Evolutionary conservation across 2,888 invertebrate species (phyloP).

Genomic region (Graphium colonna): DNA sequence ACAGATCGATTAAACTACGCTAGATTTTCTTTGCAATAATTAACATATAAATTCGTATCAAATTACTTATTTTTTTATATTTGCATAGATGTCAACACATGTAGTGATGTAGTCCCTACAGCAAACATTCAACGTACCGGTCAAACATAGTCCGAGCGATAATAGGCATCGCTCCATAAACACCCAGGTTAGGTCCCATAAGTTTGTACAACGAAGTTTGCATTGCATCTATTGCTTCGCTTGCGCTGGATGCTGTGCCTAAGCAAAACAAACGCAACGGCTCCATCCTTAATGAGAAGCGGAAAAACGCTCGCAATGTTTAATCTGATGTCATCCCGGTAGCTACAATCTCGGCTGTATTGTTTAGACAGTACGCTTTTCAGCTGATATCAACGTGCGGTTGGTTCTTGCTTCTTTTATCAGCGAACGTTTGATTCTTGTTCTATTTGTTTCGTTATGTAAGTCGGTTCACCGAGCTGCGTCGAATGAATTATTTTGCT

Average conservation of each 20-base stretch:
- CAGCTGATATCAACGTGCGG: slow-evolving; percentile 21
- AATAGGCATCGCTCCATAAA: too few relatives aligned
- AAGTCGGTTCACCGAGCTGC: neutral
- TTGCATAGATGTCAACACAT: too few relatives aligned
- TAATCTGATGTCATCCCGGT: slow-evolving; percentile 66
- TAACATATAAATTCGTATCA: too few relatives aligned
- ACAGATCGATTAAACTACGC: too few relatives aligned
- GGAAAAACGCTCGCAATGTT: slow-evolving; percentile 65
- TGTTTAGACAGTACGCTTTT: slow-evolving; percentile 51
- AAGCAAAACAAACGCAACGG: slow-evolving; percentile 27
- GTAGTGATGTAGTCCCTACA: too few relatives aligned
- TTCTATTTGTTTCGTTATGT: too few relatives aligned
- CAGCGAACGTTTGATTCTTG: slow-evolving; percentile 10
- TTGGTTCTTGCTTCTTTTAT: slow-evolving; percentile 12
- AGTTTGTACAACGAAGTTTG: neutral
- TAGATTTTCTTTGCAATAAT: too few relatives aligned
- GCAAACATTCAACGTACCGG: too few relatives aligned
- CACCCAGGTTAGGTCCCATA: neutral
- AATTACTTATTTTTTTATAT: too few relatives aligned
- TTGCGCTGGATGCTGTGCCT: neutral
- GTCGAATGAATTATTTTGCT: too few relatives aligned
- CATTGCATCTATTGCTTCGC: neutral
- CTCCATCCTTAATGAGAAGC: slow-evolving; percentile 50
- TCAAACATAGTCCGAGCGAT: too few relatives aligned
- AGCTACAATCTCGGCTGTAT: slow-evolving; percentile 56